Percentiles rank a stretch among this genome's conserved stretches.
Conservation (phyloP, 2,113 vertebrate genomes). For the Phalacrocorax brasilianus region DNA sequence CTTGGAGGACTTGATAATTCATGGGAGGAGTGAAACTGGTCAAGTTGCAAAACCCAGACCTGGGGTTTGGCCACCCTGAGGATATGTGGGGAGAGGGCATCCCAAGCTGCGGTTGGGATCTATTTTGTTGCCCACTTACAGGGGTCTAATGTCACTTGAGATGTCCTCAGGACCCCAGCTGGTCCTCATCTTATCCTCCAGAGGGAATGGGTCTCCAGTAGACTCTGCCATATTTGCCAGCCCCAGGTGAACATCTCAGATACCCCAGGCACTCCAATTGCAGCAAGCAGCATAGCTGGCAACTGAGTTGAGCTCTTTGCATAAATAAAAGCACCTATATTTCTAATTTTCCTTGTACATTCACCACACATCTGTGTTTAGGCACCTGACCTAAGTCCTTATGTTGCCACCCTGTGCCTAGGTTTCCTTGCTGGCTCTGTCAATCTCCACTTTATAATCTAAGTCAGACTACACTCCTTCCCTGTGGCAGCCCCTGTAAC, state of each 20-base stretch:
- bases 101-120: background rate
- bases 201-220: background rate
- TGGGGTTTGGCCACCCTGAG: background rate
- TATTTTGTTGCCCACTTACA: background rate
- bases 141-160: background rate
- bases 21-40: rapidly evolving
- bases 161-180: background rate
- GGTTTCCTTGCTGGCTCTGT: background rate
- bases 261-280: background rate
- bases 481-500: background rate
- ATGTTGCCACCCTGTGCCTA: background rate
- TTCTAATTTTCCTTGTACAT: background rate
- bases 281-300: background rate
- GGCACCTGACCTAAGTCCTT: background rate
- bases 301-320: rapidly evolving
- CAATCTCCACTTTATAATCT: background rate
- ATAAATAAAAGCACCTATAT: rapidly evolving
- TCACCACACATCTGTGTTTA: background rate
- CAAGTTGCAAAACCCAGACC: background rate
- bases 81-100: background rate
- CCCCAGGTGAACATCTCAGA: background rate
- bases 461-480: background rate
- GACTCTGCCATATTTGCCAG: background rate
- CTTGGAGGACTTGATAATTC: background rate
- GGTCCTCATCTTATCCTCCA: background rate